phyloP scores from a whole-genome alignment of 2,113 vertebrate species.

The Plecotus auritus region DNA sequence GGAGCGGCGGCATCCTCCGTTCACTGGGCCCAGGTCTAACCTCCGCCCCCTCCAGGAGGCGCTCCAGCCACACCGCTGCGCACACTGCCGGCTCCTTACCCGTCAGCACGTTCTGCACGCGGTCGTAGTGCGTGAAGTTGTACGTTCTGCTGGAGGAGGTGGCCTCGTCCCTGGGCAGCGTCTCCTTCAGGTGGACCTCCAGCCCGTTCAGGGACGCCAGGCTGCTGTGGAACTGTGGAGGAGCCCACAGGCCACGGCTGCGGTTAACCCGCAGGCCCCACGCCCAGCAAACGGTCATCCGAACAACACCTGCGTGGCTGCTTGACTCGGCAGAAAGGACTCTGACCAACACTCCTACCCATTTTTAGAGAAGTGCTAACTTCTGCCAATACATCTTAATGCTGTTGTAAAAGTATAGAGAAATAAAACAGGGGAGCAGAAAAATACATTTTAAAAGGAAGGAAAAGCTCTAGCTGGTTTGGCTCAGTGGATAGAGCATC shows the following conservation, averaged over 20 bases:
- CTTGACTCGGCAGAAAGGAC: neutral
- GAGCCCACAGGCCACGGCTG: neutral
- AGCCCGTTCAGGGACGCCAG: constrained; percentile 96
- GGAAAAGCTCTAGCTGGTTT: too few species aligned
- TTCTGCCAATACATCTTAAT: neutral
- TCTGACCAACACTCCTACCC: neutral
- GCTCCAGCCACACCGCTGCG: accelerated
- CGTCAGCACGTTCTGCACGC: constrained; percentile 87
- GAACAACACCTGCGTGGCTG: accelerated
- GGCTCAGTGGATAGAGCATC: too few species aligned
- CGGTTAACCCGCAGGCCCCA: accelerated
- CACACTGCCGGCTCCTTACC: constrained; percentile 77
- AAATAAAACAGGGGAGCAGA: neutral
- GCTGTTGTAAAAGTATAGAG: neutral
- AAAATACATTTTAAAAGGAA: neutral
- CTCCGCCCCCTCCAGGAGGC: accelerated
- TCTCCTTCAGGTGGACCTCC: constrained; percentile 93
- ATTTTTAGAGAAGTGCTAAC: neutral
- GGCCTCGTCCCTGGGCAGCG: constrained; percentile 66
- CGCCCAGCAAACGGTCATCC: neutral
- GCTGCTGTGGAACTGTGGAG: constrained; percentile 90
- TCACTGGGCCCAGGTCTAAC: accelerated
- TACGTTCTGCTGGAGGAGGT: constrained; percentile 77
- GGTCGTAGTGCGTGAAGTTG: constrained; percentile 90
- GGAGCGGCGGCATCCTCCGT: accelerated